Percentiles rank a stretch among this genome's conserved stretches.
Evolutionary conservation across 2,113 vertebrate genomes (phyloP).

Genomic region (Acrocephalus arundinaceus): DNA sequence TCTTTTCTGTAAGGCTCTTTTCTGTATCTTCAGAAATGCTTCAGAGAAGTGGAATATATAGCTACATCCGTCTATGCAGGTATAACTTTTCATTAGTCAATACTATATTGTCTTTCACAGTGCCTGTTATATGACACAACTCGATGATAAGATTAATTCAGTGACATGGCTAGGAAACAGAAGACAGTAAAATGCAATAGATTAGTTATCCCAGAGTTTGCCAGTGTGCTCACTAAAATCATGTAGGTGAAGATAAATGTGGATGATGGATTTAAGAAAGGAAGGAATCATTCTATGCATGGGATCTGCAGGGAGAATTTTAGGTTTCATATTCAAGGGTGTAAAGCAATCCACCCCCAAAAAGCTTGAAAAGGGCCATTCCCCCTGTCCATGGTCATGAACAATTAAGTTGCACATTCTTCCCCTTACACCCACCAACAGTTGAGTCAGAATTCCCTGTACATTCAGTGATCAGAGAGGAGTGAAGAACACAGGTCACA

Average conservation of each 20-base stretch:
- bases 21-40: background rate
- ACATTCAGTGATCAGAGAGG: background rate
- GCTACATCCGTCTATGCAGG: background rate
- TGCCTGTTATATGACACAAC: background rate
- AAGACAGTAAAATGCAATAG: background rate
- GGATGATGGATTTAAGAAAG: background rate
- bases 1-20: background rate
- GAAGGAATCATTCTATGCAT: background rate
- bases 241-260: background rate
- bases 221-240: background rate
- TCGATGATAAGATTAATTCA: background rate
- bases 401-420: background rate
- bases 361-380: background rate
- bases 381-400: background rate
- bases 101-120: background rate
- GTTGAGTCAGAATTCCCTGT: background rate
- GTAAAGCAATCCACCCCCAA: background rate
- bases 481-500: background rate
- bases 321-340: background rate
- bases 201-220: background rate
- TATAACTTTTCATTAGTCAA: background rate
- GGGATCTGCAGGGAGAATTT: background rate
- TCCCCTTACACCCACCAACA: background rate
- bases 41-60: background rate
- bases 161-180: background rate